A percentile compares a stretch with the other conserved stretches of the same genome.
Conservation (phyloP, 2,888 invertebrate genomes). For the Acanthosepion esculentum region DNA sequence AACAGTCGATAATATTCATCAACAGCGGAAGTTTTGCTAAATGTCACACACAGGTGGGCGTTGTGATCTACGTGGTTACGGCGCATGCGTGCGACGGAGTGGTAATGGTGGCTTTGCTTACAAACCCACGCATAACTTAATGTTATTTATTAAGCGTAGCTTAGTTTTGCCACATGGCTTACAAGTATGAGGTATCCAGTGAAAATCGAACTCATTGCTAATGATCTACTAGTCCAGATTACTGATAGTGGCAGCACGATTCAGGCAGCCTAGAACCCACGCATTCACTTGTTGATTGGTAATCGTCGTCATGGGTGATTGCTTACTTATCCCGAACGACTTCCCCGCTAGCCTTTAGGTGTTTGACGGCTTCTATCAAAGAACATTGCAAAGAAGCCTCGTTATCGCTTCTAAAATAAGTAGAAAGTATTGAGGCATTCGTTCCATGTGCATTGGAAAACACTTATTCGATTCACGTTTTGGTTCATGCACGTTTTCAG, state of each 20-base stretch:
- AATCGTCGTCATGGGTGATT: not conserved
- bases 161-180: too few relatives aligned
- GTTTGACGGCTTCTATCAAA: not conserved
- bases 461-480: too few relatives aligned
- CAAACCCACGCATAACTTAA: too few relatives aligned
- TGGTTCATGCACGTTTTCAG: too few relatives aligned
- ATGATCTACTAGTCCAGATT: too few relatives aligned
- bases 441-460: too few relatives aligned
- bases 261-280: not conserved
- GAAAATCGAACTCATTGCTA: too few relatives aligned
- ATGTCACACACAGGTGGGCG: not conserved
- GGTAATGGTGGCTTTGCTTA: not conserved
- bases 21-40: slow-evolving; percentile 33
- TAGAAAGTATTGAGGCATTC: too few relatives aligned
- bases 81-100: not conserved
- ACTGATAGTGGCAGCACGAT: too few relatives aligned
- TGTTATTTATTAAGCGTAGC: too few relatives aligned
- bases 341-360: not conserved
- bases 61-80: not conserved
- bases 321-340: not conserved
- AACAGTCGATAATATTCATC: not conserved
- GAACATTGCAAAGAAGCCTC: not conserved
- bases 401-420: too few relatives aligned
- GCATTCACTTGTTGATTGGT: slow-evolving; percentile 1
- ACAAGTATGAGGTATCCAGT: too few relatives aligned